Percentiles rank a stretch among this genome's conserved stretches.
These are phyloP conservation scores for Trichomalopsis sarcophagae DNA, from an alignment of 1,140 invertebrate genomes.

Conservation along the genomic window DNA sequence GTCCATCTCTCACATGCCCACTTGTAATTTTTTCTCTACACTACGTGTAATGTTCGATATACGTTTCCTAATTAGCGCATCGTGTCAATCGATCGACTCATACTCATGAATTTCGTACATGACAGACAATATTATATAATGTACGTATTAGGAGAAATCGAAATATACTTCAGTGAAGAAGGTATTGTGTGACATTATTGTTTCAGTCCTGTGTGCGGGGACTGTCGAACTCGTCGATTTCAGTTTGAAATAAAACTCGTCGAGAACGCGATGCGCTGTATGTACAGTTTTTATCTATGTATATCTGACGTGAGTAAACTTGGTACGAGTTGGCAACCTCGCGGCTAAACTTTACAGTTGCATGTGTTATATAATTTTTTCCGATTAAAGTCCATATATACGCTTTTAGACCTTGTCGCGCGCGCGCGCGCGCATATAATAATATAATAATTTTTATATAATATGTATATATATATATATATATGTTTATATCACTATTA, in stretches of 20 bases:
- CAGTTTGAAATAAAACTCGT: not conserved
- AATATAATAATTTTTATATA: not conserved
- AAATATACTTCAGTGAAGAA: no score
- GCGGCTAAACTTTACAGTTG: constrained; percentile 9
- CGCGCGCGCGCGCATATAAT: not conserved
- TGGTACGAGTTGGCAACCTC: constrained; percentile 35
- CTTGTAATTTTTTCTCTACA: not conserved
- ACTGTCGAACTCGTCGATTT: no score
- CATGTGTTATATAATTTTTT: constrained; percentile 13
- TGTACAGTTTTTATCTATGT: not conserved
- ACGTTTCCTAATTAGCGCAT: not conserved
- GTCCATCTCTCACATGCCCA: not conserved
- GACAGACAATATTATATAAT: not conserved
- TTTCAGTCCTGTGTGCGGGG: not conserved
- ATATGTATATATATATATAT: no score
- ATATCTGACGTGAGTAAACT: constrained; percentile 26
- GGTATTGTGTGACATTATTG: not conserved
- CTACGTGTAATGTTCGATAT: not conserved
- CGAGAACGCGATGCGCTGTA: not conserved
- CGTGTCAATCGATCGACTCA: not conserved
- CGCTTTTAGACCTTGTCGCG: not conserved
- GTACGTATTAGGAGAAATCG: no score
- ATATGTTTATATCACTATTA: constrained; percentile 35
- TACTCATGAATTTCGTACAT: not conserved
- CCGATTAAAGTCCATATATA: not conserved